A percentile compares a stretch with the other conserved stretches of the same genome.
Conservation (phyloP, 2,888 invertebrate genomes). For the Ectropis crepuscularia region DNA sequence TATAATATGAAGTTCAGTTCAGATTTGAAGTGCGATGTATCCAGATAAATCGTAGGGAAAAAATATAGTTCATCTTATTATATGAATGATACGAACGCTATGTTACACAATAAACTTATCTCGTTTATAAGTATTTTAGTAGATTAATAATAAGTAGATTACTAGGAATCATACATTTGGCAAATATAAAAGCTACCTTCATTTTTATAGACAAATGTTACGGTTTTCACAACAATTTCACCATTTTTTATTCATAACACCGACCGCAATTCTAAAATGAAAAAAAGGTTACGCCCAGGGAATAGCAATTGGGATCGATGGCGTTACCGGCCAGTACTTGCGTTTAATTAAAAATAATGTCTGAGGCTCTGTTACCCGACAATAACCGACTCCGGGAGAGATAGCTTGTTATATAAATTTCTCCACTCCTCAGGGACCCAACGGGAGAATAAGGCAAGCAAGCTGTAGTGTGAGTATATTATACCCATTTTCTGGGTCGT, state of each 20-base stretch:
- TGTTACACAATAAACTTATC: no score
- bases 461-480: slow-evolving; percentile 84
- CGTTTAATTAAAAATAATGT: slow-evolving; percentile 83
- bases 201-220: background rate
- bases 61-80: no score
- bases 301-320: slow-evolving; percentile 62
- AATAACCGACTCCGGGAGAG: slow-evolving; percentile 80
- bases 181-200: no score
- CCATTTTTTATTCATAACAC: slow-evolving; percentile 23
- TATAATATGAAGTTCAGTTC: no score
- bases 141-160: no score
- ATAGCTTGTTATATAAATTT: slow-evolving; percentile 85
- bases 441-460: slow-evolving; percentile 78
- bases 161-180: no score
- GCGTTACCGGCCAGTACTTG: slow-evolving; percentile 68
- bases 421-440: slow-evolving; percentile 80
- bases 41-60: no score
- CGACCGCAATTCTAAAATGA: slow-evolving; percentile 31
- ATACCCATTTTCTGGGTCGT: slow-evolving; percentile 85
- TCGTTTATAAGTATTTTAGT: no score
- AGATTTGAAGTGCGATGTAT: no score
- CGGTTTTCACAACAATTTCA: background rate
- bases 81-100: no score
- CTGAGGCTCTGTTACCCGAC: slow-evolving; percentile 78
- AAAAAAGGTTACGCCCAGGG: slow-evolving; percentile 43